Base-by-base conservation (phyloP, 1,140 invertebrate species). In the Drosophila virilis region DNA sequence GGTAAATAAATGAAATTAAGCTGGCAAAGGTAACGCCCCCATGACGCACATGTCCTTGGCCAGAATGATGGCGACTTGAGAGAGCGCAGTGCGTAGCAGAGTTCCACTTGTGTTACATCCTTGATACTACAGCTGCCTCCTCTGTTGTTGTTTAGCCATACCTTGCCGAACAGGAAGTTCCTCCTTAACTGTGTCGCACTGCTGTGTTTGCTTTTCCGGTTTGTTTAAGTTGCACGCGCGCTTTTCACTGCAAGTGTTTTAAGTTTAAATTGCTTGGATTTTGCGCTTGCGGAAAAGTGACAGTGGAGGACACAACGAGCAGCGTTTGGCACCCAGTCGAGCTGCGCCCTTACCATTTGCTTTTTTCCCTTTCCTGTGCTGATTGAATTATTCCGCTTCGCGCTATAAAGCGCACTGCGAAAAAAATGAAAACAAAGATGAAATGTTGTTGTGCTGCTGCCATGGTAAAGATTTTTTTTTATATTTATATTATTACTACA, bases 351-450 rank as follows among this genome's bases (percentile, higher is more conserved):
- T 37, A 7, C 42, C 46, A 45, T 17, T 33, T 59, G 3, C 51
- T n/a, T 33, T 38, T 59, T 32, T 38, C 65, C 28, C 58, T 70
- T 79, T 78, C 74, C 48, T 69, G 69, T 70, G 64, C 83, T 85
- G 82, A 85, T 85, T 85, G 82, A 85, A 85, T 85, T 85, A 85
- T 85, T 85, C 82, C 82, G 83, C 82, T 85, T 86, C 83, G 86
- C 83, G 82, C 82, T 78, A 82, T 85, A 86, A 85, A 76, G 78
- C 77, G 66, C 60, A 50, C 69, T 57, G 66, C 61, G 66, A 76
- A 74, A 43, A 48, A 61, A 61, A 60, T 10, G 33, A 35, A 59
- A 15, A 42, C 15, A 68, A 33, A 10, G 22, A 10, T 9, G 13
- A 59, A 22, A 58, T 58, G 8, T 28, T 60, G 28, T 68, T 50